Evolutionary conservation across 2,113 vertebrate species (phyloP).

Genomic region (Xenotilapia flavipinnis): DNA sequence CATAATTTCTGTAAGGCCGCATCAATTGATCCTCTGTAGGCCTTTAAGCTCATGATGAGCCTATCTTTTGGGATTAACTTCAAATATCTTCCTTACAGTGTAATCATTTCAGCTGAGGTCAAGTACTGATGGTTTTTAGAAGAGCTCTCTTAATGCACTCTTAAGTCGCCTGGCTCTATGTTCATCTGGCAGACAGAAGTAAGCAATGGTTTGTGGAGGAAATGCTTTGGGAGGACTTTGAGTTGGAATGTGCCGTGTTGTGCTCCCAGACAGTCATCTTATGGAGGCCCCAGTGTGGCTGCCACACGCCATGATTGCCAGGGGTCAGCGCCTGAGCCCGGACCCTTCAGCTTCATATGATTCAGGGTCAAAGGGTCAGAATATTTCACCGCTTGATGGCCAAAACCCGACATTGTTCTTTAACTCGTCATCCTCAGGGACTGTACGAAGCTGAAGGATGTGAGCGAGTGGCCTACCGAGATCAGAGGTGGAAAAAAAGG

Average conservation of each 20-base stretch:
- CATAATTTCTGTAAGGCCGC: conserved; percentile 34
- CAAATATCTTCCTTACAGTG: conserved; percentile 54
- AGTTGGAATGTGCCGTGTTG: conserved; percentile 51
- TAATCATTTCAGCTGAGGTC: conserved; percentile 60
- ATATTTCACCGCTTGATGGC: conserved; percentile 6
- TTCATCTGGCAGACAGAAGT: conserved; percentile 57
- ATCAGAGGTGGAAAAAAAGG: conserved; percentile 30
- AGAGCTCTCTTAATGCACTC: conserved; percentile 60
- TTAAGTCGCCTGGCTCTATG: conserved; percentile 58
- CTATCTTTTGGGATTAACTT: conserved; percentile 58
- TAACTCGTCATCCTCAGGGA: conserved; percentile 14
- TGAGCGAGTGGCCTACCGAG: background rate
- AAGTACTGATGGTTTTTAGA: conserved; percentile 61
- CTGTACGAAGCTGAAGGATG: background rate
- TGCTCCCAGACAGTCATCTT: conserved; percentile 47
- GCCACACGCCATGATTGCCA: conserved; percentile 67
- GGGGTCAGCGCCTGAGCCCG: conserved; percentile 53
- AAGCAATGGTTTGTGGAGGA: conserved; percentile 52
- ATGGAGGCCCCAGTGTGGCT: conserved; percentile 47
- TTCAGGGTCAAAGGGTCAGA: conserved; percentile 53
- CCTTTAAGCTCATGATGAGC: conserved; percentile 57
- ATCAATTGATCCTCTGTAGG: conserved; percentile 39
- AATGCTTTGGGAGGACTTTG: conserved; percentile 46
- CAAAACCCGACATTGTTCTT: background rate
- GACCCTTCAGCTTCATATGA: conserved; percentile 47